Evolutionary conservation across 2,797 vertebrate species (phyloP), one percentile per base, ranked within the genome.

Genomic region (Scolopax bukidnonensis): DNA sequence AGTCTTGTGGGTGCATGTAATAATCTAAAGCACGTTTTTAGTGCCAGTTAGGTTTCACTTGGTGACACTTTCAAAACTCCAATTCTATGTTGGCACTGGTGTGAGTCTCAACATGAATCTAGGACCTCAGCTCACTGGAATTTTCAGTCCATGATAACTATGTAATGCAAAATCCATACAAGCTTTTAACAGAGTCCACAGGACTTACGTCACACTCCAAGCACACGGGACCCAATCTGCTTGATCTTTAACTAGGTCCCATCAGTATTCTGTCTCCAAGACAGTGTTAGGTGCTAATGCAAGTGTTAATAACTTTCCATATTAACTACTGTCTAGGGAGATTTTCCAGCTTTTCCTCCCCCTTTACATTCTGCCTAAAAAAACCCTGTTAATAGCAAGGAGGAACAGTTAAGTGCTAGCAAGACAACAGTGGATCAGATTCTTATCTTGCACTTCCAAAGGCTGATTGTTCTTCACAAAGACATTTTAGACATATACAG

Each of bases 301-400:
- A 90, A 45, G 77, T 87, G 80, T 69, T 95, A 95, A 76, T 63
- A 96, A 92, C 74, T 87, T 94, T 68, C 81, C 16, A 1, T n/a
- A 73, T 77, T 92, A 95, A 95, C 48, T 69, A 53, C 51, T 33
- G 60, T 69, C 90, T 47, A 84, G 83, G 53, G 87, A 93, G 5
- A 40, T 79, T 68, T 80, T n/a, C 71, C 47, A 85, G 69, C 67
- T 84, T 78, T 64, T 54, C 25, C 23, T 65, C 60, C 50, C 20
- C n/a, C 43, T 83, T 73, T 43, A 75, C 19, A 56, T 74, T 92
- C 82, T 4, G 3, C 59, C 45, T 81, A 54, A 75, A 89, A 59
- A 43, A 0, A 0, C 9, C 6, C 90, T 63, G 68, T 89, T 93
- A 87, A 92, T 21, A 88, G 81, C 82, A 86, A 57, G 60, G 50